Evolutionary conservation across 1,140 invertebrate genomes (phyloP), one percentile per base, ranked within the genome.

Genomic region (Dendrolimus punctatus): DNA sequence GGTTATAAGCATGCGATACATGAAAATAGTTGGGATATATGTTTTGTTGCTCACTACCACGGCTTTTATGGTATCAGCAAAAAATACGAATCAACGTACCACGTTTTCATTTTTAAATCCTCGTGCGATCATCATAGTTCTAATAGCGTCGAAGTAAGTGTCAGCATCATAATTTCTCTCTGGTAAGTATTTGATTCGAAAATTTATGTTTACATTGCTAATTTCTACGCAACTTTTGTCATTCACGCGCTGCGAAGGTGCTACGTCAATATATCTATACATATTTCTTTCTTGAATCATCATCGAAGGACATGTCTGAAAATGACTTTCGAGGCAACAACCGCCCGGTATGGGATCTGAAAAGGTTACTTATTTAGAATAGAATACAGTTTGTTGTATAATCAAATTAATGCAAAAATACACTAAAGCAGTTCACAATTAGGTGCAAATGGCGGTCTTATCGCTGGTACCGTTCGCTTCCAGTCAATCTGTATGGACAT

Each of bases 301-400:
- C 61, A 93, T 84, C 67, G 89, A 95, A 6, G 94, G 93, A 10
- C 92, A 89, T 55, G 88, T 89, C 66, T 90, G 79, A n/a, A 91
- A 76, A 44, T 89, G 73, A 62, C 91, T 91, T 66, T 93, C 91
- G 88, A 93, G 89, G 61, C 93, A 94, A 68, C 94, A 95, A 39
- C 92, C 94, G 55, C 94, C 94, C 44, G 94, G 93, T 64, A 94
- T 85, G 5, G 94, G 94, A 70, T 90, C 93, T 94, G 76, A 53
- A 75, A 76, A 64, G 40, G 46, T 40, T 43, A 40, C 59, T 49
- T 47, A 8, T 9, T 45, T 8, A 9, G 6, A 45, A 8, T 9
- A n/a, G 39, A 51, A 51, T 44, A 38, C 8, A 45, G 44, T 44
- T 42, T 42, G 3, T 23, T 23, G 23, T 23, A 23, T 23, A 23